phyloP scores from a whole-genome alignment of 2,113 vertebrate genomes.

The Gallinago media region DNA sequence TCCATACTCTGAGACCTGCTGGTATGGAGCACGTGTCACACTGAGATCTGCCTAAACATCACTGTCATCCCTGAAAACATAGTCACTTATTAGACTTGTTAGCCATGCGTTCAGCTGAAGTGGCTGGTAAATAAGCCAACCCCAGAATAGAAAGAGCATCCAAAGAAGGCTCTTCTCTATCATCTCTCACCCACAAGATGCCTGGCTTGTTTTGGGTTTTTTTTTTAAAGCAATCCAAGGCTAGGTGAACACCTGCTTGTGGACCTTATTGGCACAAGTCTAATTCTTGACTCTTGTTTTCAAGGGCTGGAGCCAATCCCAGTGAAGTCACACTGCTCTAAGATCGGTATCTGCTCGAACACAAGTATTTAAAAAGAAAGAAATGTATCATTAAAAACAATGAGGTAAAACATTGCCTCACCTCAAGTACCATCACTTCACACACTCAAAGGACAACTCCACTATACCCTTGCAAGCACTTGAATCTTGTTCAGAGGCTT shows the following conservation, averaged over 20 bases:
- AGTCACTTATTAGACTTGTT: neutral
- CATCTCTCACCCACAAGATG: neutral
- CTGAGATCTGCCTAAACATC: neutral
- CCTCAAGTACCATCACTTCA: neutral
- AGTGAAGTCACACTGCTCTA: neutral
- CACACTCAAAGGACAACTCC: neutral
- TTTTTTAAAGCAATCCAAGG: neutral
- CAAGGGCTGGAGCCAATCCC: neutral
- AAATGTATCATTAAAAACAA: conserved; percentile 36
- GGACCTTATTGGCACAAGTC: neutral
- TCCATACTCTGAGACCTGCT: neutral
- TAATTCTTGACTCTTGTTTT: neutral
- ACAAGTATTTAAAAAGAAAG: neutral
- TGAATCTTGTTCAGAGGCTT: neutral
- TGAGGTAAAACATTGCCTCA: conserved; percentile 8
- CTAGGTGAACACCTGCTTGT: neutral
- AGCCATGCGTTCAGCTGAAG: neutral
- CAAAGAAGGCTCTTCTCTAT: neutral
- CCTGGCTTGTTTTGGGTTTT: neutral
- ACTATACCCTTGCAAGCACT: neutral
- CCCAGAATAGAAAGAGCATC: neutral
- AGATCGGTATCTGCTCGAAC: neutral
- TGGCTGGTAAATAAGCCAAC: neutral
- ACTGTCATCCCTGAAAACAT: neutral
- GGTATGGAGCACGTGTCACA: neutral